phyloP scores from a whole-genome alignment of 2,888 invertebrate species.

The Plutella xylostella region DNA sequence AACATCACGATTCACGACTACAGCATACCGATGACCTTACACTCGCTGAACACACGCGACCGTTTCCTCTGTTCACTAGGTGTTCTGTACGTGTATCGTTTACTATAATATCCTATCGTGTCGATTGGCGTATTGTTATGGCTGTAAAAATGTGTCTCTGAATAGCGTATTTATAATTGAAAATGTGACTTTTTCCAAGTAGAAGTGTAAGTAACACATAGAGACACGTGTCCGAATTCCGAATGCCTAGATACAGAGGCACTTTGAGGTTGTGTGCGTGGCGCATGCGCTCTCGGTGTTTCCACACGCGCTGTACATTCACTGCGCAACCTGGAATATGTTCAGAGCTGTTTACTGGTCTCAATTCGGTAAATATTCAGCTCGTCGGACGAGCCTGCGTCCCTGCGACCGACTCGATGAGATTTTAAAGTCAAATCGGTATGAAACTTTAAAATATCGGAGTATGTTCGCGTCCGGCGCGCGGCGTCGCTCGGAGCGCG shows the following conservation, averaged over 20 bases:
- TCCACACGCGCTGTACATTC: constrained; percentile 53
- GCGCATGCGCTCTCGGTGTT: constrained; percentile 53
- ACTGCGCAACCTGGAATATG: constrained; percentile 52
- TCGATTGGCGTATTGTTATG: no score
- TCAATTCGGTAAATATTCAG: constrained; percentile 48
- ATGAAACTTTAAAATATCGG: constrained; percentile 59
- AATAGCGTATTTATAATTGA: not conserved
- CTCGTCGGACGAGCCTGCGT: constrained; percentile 34
- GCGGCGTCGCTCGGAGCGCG: constrained; percentile 23
- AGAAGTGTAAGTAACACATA: constrained; percentile 11
- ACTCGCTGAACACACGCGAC: constrained; percentile 32
- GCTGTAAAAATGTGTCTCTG: no score
- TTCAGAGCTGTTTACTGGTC: constrained; percentile 30
- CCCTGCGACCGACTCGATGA: constrained; percentile 37
- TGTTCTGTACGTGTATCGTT: no score
- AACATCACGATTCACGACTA: constrained; percentile 53
- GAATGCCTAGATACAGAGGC: constrained; percentile 22
- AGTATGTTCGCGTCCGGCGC: constrained; percentile 36
- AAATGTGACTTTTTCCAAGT: constrained; percentile 21
- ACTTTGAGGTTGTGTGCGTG: constrained; percentile 41
- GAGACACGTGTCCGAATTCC: constrained; percentile 29
- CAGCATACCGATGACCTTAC: constrained; percentile 59
- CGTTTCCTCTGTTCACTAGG: no score
- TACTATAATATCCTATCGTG: no score
- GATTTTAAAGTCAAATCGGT: constrained; percentile 66